Evolutionary conservation across 2,113 vertebrate species (phyloP).

Genomic region (Todiramphus chloris): DNA sequence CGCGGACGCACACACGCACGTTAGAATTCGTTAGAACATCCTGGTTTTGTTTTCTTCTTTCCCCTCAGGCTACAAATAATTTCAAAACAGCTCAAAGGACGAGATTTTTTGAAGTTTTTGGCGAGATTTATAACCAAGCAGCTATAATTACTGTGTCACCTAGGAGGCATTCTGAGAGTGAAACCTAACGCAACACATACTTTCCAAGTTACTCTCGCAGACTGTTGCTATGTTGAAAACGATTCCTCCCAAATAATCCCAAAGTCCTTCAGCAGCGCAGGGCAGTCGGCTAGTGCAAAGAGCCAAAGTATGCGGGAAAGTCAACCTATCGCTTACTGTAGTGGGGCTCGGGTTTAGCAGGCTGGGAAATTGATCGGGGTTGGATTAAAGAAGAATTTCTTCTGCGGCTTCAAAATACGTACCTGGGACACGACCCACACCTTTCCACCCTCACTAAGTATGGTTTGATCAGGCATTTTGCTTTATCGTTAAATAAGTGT

Average conservation of each 20-base stretch:
- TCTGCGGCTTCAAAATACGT: neutral
- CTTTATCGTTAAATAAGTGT: neutral
- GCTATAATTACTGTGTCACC: neutral
- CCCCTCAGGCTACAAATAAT: neutral
- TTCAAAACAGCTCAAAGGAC: slow-evolving; percentile 18
- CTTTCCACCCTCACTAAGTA: neutral
- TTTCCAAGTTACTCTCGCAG: slow-evolving; percentile 11
- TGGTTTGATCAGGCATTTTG: neutral
- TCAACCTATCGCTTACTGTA: neutral
- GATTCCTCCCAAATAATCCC: neutral
- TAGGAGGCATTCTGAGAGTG: neutral
- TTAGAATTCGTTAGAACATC: slow-evolving; percentile 22
- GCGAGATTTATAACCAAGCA: neutral
- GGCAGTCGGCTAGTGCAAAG: neutral
- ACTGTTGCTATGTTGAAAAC: slow-evolving; percentile 14
- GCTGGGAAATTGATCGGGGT: neutral
- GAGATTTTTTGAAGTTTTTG: slow-evolving; percentile 7
- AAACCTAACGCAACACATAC: neutral
- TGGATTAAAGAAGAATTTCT: neutral
- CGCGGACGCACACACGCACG: neutral
- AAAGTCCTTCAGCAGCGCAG: neutral
- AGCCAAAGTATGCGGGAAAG: neutral
- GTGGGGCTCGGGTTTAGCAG: neutral
- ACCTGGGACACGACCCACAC: neutral
- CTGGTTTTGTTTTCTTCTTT: slow-evolving; percentile 39